These are phyloP conservation scores for Sebastes wilsoni DNA, from an alignment of 2,797 vertebrate genomes.

Conservation along the genomic window DNA sequence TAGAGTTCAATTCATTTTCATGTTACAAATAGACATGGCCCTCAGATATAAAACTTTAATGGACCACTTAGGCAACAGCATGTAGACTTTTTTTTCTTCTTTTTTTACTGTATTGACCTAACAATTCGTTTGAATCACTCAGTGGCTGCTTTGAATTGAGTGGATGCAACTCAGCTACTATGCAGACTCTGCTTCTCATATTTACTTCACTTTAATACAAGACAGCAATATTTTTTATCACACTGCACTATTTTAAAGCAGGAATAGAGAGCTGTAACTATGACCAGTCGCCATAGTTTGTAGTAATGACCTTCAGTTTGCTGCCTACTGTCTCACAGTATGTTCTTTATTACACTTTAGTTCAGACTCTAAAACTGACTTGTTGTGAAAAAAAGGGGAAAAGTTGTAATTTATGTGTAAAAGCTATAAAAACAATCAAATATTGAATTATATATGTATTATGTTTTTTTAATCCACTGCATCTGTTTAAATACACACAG, in stretches of 20 bases:
- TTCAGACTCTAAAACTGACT: neutral
- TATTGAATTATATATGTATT: neutral
- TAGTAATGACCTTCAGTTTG: neutral
- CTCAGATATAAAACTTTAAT: neutral
- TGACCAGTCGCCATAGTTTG: neutral
- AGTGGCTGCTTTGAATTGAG: slow-evolving; percentile 5
- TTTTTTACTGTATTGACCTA: neutral
- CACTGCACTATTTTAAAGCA: neutral
- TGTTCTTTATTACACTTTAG: neutral
- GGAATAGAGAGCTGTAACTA: neutral
- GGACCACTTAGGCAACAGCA: neutral
- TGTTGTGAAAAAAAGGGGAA: neutral
- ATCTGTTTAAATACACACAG: neutral
- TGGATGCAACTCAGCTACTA: neutral
- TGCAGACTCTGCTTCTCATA: neutral
- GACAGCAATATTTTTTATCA: neutral
- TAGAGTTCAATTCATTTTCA: neutral
- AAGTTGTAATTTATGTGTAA: neutral
- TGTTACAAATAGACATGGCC: neutral
- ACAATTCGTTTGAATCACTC: neutral
- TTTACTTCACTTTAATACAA: neutral
- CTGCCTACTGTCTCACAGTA: neutral
- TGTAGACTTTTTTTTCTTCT: neutral
- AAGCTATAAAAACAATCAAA: neutral
- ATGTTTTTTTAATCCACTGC: neutral